Conservation (phyloP, 2,113 vertebrate genomes). For the Zosterops hypoxanthus region DNA sequence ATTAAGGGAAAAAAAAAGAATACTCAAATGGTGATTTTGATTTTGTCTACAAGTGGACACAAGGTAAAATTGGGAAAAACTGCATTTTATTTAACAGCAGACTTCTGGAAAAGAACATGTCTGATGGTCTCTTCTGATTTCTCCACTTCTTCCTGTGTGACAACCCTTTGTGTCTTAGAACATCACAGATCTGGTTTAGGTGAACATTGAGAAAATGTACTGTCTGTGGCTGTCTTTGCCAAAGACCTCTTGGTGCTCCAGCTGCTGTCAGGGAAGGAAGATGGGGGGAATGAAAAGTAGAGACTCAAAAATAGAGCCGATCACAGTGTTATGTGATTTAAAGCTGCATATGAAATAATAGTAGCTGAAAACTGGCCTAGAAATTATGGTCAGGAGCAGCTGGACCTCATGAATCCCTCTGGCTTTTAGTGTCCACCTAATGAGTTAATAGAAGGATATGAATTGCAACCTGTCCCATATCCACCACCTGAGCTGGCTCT, state of each 20-base stretch:
- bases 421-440: not conserved
- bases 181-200: not conserved
- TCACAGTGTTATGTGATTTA: not conserved
- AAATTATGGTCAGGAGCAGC: not conserved
- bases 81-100: not conserved
- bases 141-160: not conserved
- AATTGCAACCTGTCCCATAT: accelerated
- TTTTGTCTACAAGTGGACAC: not conserved
- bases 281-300: accelerated
- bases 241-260: not conserved
- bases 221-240: not conserved
- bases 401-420: not conserved
- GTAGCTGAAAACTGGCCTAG: not conserved
- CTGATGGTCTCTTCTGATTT: not conserved
- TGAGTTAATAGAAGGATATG: not conserved
- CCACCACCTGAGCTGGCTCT: accelerated
- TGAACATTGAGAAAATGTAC: not conserved
- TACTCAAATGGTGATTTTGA: not conserved
- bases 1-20: no score
- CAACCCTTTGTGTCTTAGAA: accelerated
- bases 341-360: not conserved
- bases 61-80: not conserved
- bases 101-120: not conserved
- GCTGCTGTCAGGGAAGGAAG: accelerated
- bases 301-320: not conserved